Base-by-base conservation (phyloP, 2,888 invertebrate species). In the Osedax fenrisi region DNA sequence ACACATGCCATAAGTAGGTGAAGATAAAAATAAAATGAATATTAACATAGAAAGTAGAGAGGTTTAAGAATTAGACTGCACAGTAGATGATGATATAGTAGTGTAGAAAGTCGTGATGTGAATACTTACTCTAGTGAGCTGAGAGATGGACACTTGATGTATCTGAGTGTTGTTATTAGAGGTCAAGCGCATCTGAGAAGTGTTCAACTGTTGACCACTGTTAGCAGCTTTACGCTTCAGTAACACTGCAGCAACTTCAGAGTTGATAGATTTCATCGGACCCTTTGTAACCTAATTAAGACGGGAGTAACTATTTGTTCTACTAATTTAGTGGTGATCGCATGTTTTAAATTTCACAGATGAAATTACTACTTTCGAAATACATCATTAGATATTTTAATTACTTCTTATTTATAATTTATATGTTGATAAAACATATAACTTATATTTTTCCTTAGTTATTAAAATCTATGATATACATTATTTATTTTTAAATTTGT, bases 221-320 rank as follows among this genome's bases (percentile, higher is more conserved):
- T 17, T 41, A 17, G 41, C 5, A 41, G 5, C 17, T 26, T 88
- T 85, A 78, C 88, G 88, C 0, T 89, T 84, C 68, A 89, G 79
- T 2, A 88, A 86, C 17, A 86, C 86, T 86, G 89, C 87, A 79
- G 89, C 89, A 1, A 86, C 85, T 59, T 88, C 88, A 0, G 87
- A 86, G 25, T 88, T 85, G 5, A 27, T 17, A 2, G 62, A 61
- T 64, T 69, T 76, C n/a, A 74, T 59, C 21, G 41, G 61, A 25
- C 41, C 68, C 23, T 69, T 76, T 17, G 76, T 59, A 2, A 72
- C 74, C 76, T 76, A 64, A 26, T n/a, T 26, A 22, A 17, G 24
- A 2, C n/a, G 21, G 2, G 1, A 10, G 10, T 22, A 2, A 22
- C 2, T 2, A n/a, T n/a, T 10, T 21, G 13, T 59, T 21, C 27